Conservation (phyloP, 2,888 invertebrate species). For the Lobophora halterata region DNA sequence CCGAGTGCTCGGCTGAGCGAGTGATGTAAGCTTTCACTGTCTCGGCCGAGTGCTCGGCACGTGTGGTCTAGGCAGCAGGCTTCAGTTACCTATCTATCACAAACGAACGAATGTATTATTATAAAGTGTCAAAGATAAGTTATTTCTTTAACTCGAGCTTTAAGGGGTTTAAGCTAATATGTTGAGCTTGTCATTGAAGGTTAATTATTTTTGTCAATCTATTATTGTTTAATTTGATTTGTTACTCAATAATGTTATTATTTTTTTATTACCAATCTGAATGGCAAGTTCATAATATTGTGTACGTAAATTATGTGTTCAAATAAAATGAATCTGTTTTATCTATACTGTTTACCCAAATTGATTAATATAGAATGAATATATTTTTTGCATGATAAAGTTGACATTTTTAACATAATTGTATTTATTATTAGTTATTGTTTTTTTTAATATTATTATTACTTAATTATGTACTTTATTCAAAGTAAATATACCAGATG, state of each 20-base stretch:
- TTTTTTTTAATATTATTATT: constrained; percentile 29
- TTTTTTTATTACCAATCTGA: constrained; percentile 27
- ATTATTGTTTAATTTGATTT: constrained; percentile 23
- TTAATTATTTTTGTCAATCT: constrained; percentile 13
- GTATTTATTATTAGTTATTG: constrained; percentile 27
- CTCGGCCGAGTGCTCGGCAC: too few species aligned
- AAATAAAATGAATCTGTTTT: constrained; percentile 53
- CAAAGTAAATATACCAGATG: constrained; percentile 12
- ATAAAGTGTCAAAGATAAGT: constrained; percentile 17
- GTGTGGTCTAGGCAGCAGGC: too few species aligned
- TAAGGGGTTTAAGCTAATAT: constrained; percentile 18
- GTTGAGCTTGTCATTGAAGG: constrained; percentile 33
- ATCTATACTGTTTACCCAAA: constrained; percentile 53
- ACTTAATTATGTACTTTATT: constrained; percentile 21
- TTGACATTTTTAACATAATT: constrained; percentile 53
- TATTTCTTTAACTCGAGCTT: constrained; percentile 25
- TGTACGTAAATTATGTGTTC: constrained; percentile 67
- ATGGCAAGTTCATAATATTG: constrained; percentile 47
- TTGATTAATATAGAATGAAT: constrained; percentile 43
- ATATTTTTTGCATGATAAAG: constrained; percentile 41
- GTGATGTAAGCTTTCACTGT: too few species aligned
- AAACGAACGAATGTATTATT: constrained; percentile 16
- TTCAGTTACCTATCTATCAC: too few species aligned
- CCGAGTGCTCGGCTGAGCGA: too few species aligned
- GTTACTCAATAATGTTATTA: constrained; percentile 24